Base-by-base conservation (phyloP, 2,797 vertebrate species). In the Naso thynnoides region DNA sequence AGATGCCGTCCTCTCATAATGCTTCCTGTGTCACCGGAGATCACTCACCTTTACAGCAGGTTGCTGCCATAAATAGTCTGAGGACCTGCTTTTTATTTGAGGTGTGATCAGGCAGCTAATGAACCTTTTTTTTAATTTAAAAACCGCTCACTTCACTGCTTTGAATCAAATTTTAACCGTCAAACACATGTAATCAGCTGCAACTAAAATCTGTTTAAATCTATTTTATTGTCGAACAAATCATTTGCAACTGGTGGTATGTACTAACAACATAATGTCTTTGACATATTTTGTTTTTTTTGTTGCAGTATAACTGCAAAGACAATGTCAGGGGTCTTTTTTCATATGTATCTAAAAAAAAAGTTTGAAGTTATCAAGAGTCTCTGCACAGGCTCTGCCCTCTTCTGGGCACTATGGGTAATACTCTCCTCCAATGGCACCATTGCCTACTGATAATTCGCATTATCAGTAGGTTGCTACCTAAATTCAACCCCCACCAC, bases 21-120 rank as follows among this genome's bases (percentile, higher is more conserved):
- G 53, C 87, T 92, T 81, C 52, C 76, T 88, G 84, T 91, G 92
- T 87, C 90, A 50, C 64, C 90, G 70, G 68, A 78, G 78, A 76
- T 87, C 82, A 80, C 86, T 91, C 44, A 24, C 27, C 71, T 50
- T 1, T 62, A 74, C 54, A 68, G 69, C 38, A 73, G 38, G n/a
- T 48, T 36, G 53, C 50, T 73, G 60, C 38, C 61, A 31, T 76
- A 15, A 36, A 26, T 52, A 69, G 54, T 44, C 24, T 13, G 45
- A 68, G 18, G 38, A 58, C 42, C 50, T 27, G 47, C 24, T 60
- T 59, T 19, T 42, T 19, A 19, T 52, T 15, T 44, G 23, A 44
- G 7, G 26, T 62, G 33, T 55, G 23, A 44, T 66, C 9, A 23
- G 2, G 19, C 33, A 44, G 11, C 19, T 52, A 47, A 21, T 55